A percentile compares a stretch with the other conserved stretches of the same genome.
phyloP scores from a whole-genome alignment of 2,113 vertebrate genomes.

The Stegostoma tigrinum region DNA sequence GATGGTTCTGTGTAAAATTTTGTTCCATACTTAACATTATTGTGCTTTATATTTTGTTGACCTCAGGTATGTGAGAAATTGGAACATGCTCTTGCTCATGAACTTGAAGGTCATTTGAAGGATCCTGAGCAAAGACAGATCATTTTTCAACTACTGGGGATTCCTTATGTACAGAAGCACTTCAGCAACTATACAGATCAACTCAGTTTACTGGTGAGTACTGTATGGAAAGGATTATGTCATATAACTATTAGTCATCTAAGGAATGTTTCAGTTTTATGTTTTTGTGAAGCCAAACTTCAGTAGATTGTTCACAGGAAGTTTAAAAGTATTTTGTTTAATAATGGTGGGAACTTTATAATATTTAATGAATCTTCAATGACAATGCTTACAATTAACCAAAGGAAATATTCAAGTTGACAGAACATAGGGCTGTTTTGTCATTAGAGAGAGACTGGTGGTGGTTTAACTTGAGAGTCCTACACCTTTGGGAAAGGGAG shows the following conservation, averaged over 20 bases:
- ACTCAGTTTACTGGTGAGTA: slow-evolving; percentile 40
- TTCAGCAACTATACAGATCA: slow-evolving; percentile 38
- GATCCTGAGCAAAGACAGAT: slow-evolving; percentile 40
- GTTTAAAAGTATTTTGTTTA: background rate
- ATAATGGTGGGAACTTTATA: background rate
- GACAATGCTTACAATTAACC: background rate
- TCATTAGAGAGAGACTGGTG: too few species aligned
- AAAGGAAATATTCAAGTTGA: background rate
- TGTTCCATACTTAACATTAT: background rate
- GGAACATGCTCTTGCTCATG: slow-evolving; percentile 36
- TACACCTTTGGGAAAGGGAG: too few species aligned
- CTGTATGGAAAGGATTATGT: background rate
- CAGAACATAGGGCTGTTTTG: too few species aligned
- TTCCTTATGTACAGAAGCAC: slow-evolving; percentile 41
- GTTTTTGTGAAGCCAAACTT: background rate
- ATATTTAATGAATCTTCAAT: background rate
- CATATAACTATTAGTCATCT: background rate
- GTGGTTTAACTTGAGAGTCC: too few species aligned
- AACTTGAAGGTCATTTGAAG: slow-evolving; percentile 39
- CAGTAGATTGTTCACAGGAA: background rate
- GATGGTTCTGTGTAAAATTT: background rate
- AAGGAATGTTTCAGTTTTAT: background rate
- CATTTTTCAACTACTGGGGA: slow-evolving; percentile 41
- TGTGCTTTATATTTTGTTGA: background rate
- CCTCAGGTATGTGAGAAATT: slow-evolving; percentile 43